Evolutionary conservation across 35 echinoderm and acorn worm species (phyloP), one percentile per base, ranked within the genome.

Genomic region (Eucidaris tribuloides): DNA sequence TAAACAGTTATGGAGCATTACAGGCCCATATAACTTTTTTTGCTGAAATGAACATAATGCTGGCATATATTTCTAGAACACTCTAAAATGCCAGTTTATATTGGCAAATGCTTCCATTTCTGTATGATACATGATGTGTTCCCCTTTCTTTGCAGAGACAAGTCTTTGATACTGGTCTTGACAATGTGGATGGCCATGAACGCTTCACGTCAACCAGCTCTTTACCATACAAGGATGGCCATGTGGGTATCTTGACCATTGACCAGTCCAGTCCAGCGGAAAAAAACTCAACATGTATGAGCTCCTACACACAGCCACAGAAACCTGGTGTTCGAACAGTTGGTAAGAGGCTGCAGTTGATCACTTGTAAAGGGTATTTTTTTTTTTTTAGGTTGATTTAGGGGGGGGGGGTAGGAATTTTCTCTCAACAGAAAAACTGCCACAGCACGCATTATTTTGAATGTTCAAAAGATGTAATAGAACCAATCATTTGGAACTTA

Each of bases 151-250:
- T 32, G 58, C 80, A 97, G 94, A 91, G 94, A 48, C 86, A 91
- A 80, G 86, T 92, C 15, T 84, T 89, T 38, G 90, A 97, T 0
- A 80, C 81, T 25, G 62, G 82, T 4, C 62, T 93, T 37, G 89
- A 97, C 62, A 61, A 48, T 54, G 74, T 32, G 39, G 45, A 59
- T 59, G 33, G 81, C 19, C 28, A 33, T 33, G 78, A 87, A 62
- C 46, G 86, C 24, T 60, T 61, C 29, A 62, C 55, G 52, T 57
- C 85, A 82, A 88, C 54, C 30, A 90, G 76, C n/a, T 79, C 92
- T 39, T 46, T 90, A 20, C 87, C 83, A 4, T 97, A 88, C 76
- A 97, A 97, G 66, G 96, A 99, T 84, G 96, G 96, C 40, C 96
- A 99, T 72, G 78, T 62, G 22, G 86, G 90, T 43, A 99, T 99